Conservation (phyloP, 1,140 invertebrate species). For the Pseudomyrmex sp. region DNA sequence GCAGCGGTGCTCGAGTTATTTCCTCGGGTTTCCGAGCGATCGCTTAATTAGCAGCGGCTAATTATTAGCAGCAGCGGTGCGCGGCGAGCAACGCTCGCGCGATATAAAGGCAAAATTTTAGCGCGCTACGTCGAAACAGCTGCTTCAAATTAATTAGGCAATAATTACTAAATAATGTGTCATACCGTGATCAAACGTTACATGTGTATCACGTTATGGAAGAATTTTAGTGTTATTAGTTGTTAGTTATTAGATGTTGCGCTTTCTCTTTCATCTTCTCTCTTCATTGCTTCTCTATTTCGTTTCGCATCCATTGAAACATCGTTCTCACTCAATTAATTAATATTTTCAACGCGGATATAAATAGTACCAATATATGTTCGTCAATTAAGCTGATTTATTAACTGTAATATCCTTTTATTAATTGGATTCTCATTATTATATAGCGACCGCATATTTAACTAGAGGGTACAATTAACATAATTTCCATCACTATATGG, state of each 20-base stretch:
- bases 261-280: too few relatives aligned
- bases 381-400: not conserved
- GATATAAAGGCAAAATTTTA: constrained; percentile 39
- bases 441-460: not conserved
- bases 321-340: not conserved
- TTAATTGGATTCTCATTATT: constrained; percentile 12
- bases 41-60: constrained; percentile 39
- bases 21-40: not conserved
- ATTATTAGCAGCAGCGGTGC: constrained; percentile 27
- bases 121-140: constrained; percentile 2
- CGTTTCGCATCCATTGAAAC: not conserved
- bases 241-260: not conserved
- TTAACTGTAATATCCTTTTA: constrained; percentile 10
- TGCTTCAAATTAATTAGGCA: constrained; percentile 42
- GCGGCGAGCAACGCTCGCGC: not conserved
- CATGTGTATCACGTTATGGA: not conserved
- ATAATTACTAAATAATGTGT: constrained; percentile 47
- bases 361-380: too few relatives aligned
- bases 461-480: constrained; percentile 10
- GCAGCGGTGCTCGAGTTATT: too few relatives aligned
- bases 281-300: not conserved
- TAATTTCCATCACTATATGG: not conserved
- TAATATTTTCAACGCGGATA: too few relatives aligned
- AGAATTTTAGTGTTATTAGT: constrained; percentile 11
- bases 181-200: not conserved